Base-by-base conservation (phyloP, 2,888 invertebrate species). In the Timema podura region DNA sequence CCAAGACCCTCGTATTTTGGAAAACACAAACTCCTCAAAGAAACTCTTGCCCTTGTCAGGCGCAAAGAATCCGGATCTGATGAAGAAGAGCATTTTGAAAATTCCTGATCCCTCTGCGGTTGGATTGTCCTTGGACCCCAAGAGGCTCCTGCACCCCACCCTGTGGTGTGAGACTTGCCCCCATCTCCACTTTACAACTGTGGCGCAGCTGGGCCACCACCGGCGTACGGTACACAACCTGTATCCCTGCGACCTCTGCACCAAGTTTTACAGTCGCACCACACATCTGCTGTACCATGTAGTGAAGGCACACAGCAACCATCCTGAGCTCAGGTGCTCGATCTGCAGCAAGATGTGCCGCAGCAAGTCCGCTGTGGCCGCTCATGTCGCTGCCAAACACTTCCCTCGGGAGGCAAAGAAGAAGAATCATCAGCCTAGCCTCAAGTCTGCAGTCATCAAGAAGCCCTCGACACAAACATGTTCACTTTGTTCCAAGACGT, bases 231-330 rank as follows among this genome's bases (percentile, higher is more conserved):
- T 81, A 48, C 87, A 87, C 75, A 82, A 82, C 48, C 82, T 86
- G 9, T 86, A 85, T 75, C 86, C 87, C 7, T 87, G 87, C 75
- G 87, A 87, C 78, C 77, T 87, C 8, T 87, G 87, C 75, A 84
- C 84, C 74, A 87, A 87, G 75, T 86, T 83, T 74, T 87, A 87
- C 74, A 86, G 86, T 0, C 79, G 86, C 11, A 86, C 86, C 45
- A 86, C 86, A 10, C 87, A 87, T 74, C 76, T 87, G 11, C 87
- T 87, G 87, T 87, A 87, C 75, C 87, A 87, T 75, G 87, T 87
- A 1, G 86, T 86, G 75, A 80, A 86, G 59, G 81, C 86, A 11
- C 87, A 87, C 76, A 83, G 83, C 76, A 85, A 85, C 13, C 86
- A 87, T 76, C 83, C 83, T n/a, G 85, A 85, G 71, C 83, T 87